Evolutionary conservation across 2,113 vertebrate species (phyloP).

Genomic region (Pseudopodoces humilis): DNA sequence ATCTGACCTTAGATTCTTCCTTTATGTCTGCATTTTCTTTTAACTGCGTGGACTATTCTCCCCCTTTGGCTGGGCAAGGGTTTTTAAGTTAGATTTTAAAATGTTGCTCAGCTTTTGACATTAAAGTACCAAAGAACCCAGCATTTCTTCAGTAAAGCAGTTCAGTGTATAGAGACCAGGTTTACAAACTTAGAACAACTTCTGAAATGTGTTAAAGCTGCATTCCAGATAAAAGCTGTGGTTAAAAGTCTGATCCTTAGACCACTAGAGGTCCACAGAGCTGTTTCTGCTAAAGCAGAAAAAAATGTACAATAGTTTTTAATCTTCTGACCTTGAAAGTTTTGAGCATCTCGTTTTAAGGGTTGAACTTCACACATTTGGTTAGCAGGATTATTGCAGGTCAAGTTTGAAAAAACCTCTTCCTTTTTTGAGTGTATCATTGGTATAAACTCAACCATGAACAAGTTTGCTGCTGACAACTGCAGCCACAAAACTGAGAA

Average conservation of each 20-base stretch:
- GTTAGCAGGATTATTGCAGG: not conserved
- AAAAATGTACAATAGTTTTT: not conserved
- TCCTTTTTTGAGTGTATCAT: not conserved
- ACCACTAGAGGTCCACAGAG: conserved; percentile 67
- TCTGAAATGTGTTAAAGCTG: not conserved
- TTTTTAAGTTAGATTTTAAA: not conserved
- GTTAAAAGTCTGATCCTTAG: not conserved
- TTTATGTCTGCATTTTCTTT: not conserved
- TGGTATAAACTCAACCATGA: not conserved
- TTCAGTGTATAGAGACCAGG: not conserved
- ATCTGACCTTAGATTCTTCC: not conserved
- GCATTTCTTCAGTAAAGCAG: not conserved
- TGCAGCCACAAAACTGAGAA: not conserved
- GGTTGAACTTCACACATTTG: not conserved
- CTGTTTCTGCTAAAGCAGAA: conserved; percentile 16
- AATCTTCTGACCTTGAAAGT: not conserved
- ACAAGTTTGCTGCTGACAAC: conserved; percentile 2
- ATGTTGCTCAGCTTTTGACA: not conserved
- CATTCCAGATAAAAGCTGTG: not conserved
- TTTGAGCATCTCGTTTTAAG: not conserved
- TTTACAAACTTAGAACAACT: not conserved
- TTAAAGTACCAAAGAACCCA: not conserved
- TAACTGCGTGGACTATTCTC: not conserved
- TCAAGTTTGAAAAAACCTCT: not conserved
- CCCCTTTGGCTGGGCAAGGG: not conserved